These are phyloP conservation scores for Gymnogyps californianus DNA, from an alignment of 2,113 vertebrate species.

Conservation along the genomic window DNA sequence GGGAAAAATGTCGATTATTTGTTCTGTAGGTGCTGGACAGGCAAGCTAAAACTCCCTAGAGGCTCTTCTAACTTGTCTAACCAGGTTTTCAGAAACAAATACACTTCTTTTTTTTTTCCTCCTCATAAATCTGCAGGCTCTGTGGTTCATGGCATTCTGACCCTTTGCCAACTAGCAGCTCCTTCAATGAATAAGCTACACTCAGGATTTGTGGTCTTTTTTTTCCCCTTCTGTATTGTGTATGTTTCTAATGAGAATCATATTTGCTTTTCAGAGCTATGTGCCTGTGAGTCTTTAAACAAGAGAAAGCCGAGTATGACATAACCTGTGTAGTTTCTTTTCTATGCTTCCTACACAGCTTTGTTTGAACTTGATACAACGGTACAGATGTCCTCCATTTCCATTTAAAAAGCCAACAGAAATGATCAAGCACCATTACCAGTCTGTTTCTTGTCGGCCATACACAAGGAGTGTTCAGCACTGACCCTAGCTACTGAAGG, in stretches of 20 bases:
- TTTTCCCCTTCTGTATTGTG: background rate
- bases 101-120: background rate
- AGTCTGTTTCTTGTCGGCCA: background rate
- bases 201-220: background rate
- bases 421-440: background rate
- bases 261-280: slow-evolving; percentile 25
- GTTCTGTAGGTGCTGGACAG: slow-evolving; percentile 55
- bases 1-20: slow-evolving; percentile 45
- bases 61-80: slow-evolving; percentile 46
- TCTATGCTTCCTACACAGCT: background rate
- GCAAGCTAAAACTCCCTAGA: slow-evolving; percentile 57
- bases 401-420: slow-evolving; percentile 32
- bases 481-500: background rate
- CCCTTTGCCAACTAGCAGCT: background rate
- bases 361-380: background rate
- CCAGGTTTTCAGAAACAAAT: slow-evolving; percentile 20
- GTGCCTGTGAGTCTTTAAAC: slow-evolving; percentile 11
- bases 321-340: background rate
- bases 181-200: background rate
- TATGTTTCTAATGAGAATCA: slow-evolving; percentile 25
- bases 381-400: background rate
- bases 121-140: background rate
- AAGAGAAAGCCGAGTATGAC: background rate
- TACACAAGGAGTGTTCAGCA: background rate
- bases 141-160: background rate